phyloP scores from a whole-genome alignment of 37 sponge, comb jelly and placozoan species.

The Agelas oroides region DNA sequence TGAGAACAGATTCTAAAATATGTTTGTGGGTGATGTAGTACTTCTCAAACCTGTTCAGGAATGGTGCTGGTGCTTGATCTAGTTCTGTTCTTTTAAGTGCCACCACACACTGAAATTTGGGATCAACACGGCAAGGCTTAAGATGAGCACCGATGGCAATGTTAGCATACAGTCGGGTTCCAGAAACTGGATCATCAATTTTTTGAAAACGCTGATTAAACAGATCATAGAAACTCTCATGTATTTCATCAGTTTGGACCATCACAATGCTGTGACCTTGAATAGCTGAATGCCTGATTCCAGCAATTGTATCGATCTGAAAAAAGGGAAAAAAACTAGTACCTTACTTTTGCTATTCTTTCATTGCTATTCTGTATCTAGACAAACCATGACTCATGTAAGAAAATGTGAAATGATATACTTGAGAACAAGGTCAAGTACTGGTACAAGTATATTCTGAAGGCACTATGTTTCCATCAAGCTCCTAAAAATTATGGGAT shows the following conservation, averaged over 20 bases:
- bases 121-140: conserved; percentile 75
- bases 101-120: conserved; percentile 89
- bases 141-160: conserved; percentile 87
- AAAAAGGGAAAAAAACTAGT: too few relatives aligned
- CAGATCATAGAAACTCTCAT: conserved; percentile 92
- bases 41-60: conserved; percentile 91
- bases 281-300: conserved; percentile 74
- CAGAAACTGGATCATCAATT: conserved; percentile 70
- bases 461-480: too few relatives aligned
- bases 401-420: too few relatives aligned
- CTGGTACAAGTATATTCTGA: too few relatives aligned
- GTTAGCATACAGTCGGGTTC: conserved; percentile 70
- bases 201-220: conserved; percentile 79
- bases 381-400: too few relatives aligned
- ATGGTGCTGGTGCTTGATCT: conserved; percentile 72
- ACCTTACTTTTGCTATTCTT: not conserved
- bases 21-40: conserved; percentile 64
- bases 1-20: conserved; percentile 50
- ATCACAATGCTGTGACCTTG: conserved; percentile 78
- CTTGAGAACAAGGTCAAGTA: too few relatives aligned
- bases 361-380: too few relatives aligned
- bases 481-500: too few relatives aligned
- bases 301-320: conserved; percentile 74
- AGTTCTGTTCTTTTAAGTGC: conserved; percentile 74
- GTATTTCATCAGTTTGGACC: conserved; percentile 81